Percentiles rank a stretch among this genome's conserved stretches.
These are phyloP conservation scores for Aricia artaxerxes DNA, from an alignment of 2,888 invertebrate species.

Conservation along the genomic window DNA sequence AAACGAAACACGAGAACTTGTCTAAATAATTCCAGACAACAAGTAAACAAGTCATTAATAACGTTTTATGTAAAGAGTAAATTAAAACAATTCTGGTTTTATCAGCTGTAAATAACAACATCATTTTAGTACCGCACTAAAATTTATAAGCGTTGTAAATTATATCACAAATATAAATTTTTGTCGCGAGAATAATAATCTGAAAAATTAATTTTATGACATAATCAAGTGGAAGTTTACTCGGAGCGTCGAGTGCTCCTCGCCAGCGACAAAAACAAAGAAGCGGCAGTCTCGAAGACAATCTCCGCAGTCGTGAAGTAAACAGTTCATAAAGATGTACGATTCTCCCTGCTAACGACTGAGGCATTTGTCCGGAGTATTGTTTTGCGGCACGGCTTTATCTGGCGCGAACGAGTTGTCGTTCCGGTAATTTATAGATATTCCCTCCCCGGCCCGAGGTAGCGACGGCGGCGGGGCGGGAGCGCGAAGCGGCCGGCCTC, in stretches of 20 bases:
- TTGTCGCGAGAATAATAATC: slow-evolving; percentile 4
- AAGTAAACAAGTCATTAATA: slow-evolving; percentile 19
- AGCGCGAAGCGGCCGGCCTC: slow-evolving; percentile 49
- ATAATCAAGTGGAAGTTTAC: slow-evolving; percentile 28
- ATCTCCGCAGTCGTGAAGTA: slow-evolving; percentile 58
- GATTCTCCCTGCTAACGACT: slow-evolving; percentile 67
- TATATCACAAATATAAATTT: slow-evolving; percentile 22
- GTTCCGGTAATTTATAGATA: slow-evolving; percentile 77
- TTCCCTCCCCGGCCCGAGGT: slow-evolving; percentile 69
- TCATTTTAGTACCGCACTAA: slow-evolving; percentile 20
- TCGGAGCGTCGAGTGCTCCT: slow-evolving; percentile 9
- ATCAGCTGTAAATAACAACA: slow-evolving; percentile 20
- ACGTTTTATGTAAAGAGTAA: slow-evolving; percentile 9
- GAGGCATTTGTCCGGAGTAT: slow-evolving; percentile 70
- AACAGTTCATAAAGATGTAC: slow-evolving; percentile 73
- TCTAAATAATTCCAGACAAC: not conserved
- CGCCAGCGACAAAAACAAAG: slow-evolving; percentile 30
- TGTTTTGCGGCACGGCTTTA: slow-evolving; percentile 77
- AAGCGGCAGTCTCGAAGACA: slow-evolving; percentile 43
- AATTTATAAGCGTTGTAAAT: slow-evolving; percentile 18
- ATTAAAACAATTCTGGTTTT: slow-evolving; percentile 12
- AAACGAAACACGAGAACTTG: not conserved
- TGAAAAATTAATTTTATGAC: slow-evolving; percentile 29
- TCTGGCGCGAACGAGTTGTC: slow-evolving; percentile 77
- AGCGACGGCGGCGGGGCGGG: slow-evolving; percentile 53